A percentile compares a stretch with the other conserved stretches of the same genome.
These are phyloP conservation scores for Pollachius pollachius DNA, from an alignment of 2,113 vertebrate genomes.

Conservation along the genomic window DNA sequence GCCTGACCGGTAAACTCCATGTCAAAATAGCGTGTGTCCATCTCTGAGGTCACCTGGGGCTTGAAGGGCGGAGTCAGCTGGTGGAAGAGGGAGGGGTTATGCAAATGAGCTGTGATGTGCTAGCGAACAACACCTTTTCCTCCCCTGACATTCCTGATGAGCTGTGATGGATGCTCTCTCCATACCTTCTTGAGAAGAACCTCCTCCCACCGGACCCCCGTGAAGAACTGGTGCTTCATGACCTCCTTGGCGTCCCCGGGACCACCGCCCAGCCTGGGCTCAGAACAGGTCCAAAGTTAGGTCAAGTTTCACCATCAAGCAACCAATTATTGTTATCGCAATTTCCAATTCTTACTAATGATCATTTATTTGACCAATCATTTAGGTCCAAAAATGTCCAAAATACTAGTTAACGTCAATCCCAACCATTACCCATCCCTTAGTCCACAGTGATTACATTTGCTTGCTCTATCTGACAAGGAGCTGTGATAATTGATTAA, in stretches of 20 bases:
- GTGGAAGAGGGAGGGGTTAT: not conserved
- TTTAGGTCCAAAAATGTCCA: no score
- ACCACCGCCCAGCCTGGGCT: no score
- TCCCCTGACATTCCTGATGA: not conserved
- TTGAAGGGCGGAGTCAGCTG: slow-evolving; percentile 83
- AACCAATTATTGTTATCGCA: no score
- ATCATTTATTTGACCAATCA: no score
- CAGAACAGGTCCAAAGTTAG: no score
- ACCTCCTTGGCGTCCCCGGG: slow-evolving; percentile 54
- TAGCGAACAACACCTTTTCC: not conserved
- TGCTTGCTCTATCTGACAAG: no score
- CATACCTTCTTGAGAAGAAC: slow-evolving; percentile 84
- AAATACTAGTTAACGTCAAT: no score
- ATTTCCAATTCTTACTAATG: no score
- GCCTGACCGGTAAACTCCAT: slow-evolving; percentile 87
- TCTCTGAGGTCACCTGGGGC: slow-evolving; percentile 86
- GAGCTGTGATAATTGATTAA: no score
- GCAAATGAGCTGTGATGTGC: not conserved
- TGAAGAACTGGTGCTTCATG: slow-evolving; percentile 84
- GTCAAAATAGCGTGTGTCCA: slow-evolving; percentile 84
- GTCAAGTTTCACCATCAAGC: no score
- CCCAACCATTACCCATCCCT: no score
- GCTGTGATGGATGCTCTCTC: not conserved
- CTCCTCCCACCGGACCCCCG: slow-evolving; percentile 80
- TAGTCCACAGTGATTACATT: no score